These are phyloP conservation scores for Drymodes brunneopygia DNA, from an alignment of 2,113 vertebrate genomes.

Conservation along the genomic window DNA sequence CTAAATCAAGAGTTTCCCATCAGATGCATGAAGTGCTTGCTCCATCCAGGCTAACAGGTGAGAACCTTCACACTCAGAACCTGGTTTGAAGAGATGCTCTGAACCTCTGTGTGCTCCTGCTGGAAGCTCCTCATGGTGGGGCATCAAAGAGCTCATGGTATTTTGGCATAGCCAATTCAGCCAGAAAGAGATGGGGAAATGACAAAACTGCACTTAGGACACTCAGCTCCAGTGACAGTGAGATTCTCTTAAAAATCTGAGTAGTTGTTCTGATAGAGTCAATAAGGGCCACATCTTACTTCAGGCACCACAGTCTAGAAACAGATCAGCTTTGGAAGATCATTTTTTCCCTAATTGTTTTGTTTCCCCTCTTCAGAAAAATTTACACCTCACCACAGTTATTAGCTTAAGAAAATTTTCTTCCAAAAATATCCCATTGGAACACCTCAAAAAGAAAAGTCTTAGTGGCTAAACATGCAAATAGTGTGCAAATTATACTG, in stretches of 20 bases:
- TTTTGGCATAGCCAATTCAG: not conserved
- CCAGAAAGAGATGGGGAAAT: not conserved
- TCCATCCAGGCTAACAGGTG: not conserved
- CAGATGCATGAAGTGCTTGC: not conserved
- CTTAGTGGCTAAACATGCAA: not conserved
- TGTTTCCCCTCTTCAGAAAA: not conserved
- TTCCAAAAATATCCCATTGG: not conserved
- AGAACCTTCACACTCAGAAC: not conserved
- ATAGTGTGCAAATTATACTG: not conserved
- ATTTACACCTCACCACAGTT: not conserved
- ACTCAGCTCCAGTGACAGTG: accelerated
- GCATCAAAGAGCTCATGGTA: not conserved
- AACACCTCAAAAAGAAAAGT: not conserved
- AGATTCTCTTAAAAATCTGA: not conserved
- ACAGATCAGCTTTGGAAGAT: not conserved
- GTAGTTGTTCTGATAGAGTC: not conserved
- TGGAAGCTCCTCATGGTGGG: not conserved
- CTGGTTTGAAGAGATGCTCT: not conserved
- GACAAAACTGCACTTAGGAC: not conserved
- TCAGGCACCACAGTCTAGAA: not conserved
- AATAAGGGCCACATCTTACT: not conserved
- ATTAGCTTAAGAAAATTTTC: not conserved
- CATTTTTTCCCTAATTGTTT: not conserved
- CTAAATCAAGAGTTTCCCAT: not conserved
- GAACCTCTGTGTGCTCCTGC: not conserved